Evolutionary conservation across 35 echinoderm and acorn worm genomes (phyloP), one percentile per base, ranked within the genome.

Genomic region (Heliocidaris erythrogramma): DNA sequence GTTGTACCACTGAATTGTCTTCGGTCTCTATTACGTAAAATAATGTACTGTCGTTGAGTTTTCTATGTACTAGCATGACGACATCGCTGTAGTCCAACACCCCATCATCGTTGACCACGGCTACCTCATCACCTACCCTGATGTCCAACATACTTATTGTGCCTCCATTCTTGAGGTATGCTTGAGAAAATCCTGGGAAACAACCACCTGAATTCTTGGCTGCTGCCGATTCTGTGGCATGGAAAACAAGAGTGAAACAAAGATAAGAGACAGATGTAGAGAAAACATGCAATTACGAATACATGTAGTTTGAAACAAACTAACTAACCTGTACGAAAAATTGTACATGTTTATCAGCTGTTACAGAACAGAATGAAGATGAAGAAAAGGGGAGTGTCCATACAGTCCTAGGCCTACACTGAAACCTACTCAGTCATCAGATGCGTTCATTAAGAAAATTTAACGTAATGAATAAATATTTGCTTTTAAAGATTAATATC

Each of bases 131-230:
- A 29, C 98, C 98, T 8, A 97, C 88, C 48, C 65, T 52, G 32
- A 99, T 60, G 30, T 97, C 98, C 21, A 31, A 47, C 53, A 99
- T 86, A 49, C 91, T 95, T 42, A 94, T 97, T 59, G 71, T 95
- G 31, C 94, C 56, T 85, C 98, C 95, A 18, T 94, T 96, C 60
- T 88, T 60, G 13, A 99, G 87, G 27, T 93, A 95, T 30, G 97
- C 95, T 48, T 88, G 69, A 48, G 96, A 96, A 88, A 95, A 93
- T 27, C 86, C 92, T 7, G 96, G 94, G 94, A 99, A 99, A 90
- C 98, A 99, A 4, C 96, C 98, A 17, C 95, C 98, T 30, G 95
- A 94, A 49, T 94, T 96, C 3, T 94, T 90, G 48, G 98, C 98
- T 48, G 85, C 98, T 47, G 96, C 91, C 31, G 86, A 89, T 93